Evolutionary conservation across 2,888 invertebrate species (phyloP).

Genomic region (Chirona hameri): DNA sequence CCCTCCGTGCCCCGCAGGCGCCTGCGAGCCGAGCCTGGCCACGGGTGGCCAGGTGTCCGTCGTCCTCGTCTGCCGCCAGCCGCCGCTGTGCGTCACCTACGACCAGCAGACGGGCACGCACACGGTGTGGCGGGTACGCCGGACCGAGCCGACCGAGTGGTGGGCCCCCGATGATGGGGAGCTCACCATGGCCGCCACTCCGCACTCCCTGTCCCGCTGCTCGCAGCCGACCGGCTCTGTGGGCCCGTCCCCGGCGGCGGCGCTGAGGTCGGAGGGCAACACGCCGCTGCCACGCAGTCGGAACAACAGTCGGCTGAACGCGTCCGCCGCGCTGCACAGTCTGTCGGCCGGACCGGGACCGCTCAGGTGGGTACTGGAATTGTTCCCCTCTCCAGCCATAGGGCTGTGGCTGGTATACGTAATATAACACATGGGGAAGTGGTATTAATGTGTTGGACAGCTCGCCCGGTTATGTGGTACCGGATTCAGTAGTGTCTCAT

Average conservation of each 20-base stretch:
- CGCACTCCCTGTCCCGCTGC: conserved; percentile 12
- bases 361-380: not conserved
- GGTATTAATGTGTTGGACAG: too few species aligned
- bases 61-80: conserved; percentile 69
- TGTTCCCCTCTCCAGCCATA: too few species aligned
- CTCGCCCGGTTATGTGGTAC: too few species aligned
- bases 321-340: not conserved
- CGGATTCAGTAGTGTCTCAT: too few species aligned
- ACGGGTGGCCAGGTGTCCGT: conserved; percentile 55
- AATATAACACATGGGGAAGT: too few species aligned
- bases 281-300: conserved; percentile 1
- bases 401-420: too few species aligned
- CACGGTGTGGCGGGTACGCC: conserved; percentile 75
- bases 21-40: conserved; percentile 28
- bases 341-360: not conserved
- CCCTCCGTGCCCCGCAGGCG: not conserved
- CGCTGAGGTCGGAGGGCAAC: not conserved
- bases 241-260: not conserved
- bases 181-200: conserved; percentile 2
- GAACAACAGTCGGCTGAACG: not conserved
- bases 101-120: conserved; percentile 73
- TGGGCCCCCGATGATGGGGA: not conserved
- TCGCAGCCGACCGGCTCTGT: not conserved
- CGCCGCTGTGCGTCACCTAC: conserved; percentile 76
- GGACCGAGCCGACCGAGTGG: conserved; percentile 59